phyloP scores from a whole-genome alignment of 2,888 invertebrate genomes.

The Choreutis nemorana region DNA sequence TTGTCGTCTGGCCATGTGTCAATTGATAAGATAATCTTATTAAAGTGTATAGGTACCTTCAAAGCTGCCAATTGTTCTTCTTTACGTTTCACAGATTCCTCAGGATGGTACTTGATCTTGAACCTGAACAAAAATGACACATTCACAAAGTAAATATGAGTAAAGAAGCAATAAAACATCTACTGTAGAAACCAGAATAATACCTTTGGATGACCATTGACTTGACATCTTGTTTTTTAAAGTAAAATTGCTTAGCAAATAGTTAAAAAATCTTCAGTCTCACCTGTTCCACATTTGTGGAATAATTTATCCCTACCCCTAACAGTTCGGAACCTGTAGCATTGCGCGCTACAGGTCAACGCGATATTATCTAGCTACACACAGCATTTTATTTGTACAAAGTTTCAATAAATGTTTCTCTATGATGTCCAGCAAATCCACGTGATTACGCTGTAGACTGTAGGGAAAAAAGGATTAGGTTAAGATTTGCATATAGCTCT shows the following conservation, averaged over 20 bases:
- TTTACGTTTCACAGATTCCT: slow-evolving; percentile 89
- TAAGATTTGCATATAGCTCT: slow-evolving; percentile 50
- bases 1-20: neutral
- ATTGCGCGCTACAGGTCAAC: slow-evolving; percentile 68
- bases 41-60: slow-evolving; percentile 65
- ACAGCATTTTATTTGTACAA: slow-evolving; percentile 52
- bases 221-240: slow-evolving; percentile 14
- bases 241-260: slow-evolving; percentile 50
- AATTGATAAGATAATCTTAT: too few species aligned
- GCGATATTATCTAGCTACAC: slow-evolving; percentile 62
- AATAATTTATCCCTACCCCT: slow-evolving; percentile 56
- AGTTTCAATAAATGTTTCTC: slow-evolving; percentile 49
- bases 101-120: slow-evolving; percentile 98
- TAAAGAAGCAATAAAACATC: slow-evolving; percentile 3
- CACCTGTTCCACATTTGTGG: slow-evolving; percentile 63
- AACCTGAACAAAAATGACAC: slow-evolving; percentile 76
- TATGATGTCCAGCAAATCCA: slow-evolving; percentile 58
- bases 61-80: slow-evolving; percentile 84
- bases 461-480: slow-evolving; percentile 62
- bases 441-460: slow-evolving; percentile 63
- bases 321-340: slow-evolving; percentile 64
- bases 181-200: neutral
- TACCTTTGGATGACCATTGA: slow-evolving; percentile 1
- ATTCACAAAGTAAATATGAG: neutral
- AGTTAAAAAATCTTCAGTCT: slow-evolving; percentile 61